Percentiles rank a stretch among this genome's conserved stretches.
Evolutionary conservation across 2,888 invertebrate genomes (phyloP).

Genomic region (Drosophila kokeensis): DNA sequence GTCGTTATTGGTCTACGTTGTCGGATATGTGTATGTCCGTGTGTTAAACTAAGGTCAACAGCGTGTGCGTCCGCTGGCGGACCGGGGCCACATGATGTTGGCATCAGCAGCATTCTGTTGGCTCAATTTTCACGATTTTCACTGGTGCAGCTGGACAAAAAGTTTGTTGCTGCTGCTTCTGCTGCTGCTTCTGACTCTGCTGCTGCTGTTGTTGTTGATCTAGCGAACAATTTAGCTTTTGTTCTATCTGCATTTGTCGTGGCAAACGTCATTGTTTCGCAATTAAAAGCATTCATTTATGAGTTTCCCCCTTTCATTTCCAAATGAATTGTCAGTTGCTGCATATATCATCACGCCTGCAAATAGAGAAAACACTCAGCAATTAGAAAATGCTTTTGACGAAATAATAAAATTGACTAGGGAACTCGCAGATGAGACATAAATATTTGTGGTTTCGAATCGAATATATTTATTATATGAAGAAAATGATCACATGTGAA

Average conservation of each 20-base stretch:
- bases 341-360: conserved; percentile 49
- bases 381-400: conserved; percentile 43
- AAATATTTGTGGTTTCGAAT: background rate
- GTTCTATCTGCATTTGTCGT: conserved; percentile 49
- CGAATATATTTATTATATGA: background rate
- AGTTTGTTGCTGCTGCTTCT: conserved; percentile 27
- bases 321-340: conserved; percentile 48
- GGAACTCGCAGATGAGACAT: background rate
- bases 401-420: conserved; percentile 14
- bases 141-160: conserved; percentile 45
- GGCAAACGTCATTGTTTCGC: conserved; percentile 74
- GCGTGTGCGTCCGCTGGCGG: conserved; percentile 65
- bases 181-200: conserved; percentile 25
- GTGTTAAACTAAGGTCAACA: conserved; percentile 45
- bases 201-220: conserved; percentile 38
- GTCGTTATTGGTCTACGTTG: conserved; percentile 19
- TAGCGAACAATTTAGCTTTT: conserved; percentile 49
- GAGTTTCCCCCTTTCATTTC: conserved; percentile 43
- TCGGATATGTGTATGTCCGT: conserved; percentile 39
- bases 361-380: conserved; percentile 37
- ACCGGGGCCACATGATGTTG: conserved; percentile 85
- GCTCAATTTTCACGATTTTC: conserved; percentile 47
- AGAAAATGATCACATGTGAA: background rate
- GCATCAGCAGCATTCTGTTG: conserved; percentile 82
- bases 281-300: conserved; percentile 78